Evolutionary conservation across 2,888 invertebrate species (phyloP), one percentile per base, ranked within the genome.

Genomic region (Coelinius sp.): DNA sequence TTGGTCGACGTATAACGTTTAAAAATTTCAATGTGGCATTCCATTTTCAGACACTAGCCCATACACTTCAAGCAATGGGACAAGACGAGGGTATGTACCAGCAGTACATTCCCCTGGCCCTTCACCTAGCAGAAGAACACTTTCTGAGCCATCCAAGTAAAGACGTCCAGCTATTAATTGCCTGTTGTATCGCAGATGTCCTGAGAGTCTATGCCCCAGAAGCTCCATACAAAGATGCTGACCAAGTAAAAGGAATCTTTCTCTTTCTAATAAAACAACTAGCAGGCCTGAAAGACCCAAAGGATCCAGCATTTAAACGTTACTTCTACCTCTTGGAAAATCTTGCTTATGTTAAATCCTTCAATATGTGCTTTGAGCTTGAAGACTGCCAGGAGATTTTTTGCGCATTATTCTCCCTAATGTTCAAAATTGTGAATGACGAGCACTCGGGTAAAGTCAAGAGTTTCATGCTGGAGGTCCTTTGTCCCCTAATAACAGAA

Each of bases 341-440:
- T 89, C 90, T 99, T 81, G 97, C 98, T 0, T 98, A 97, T 88
- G 98, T 98, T 41, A 99, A 99, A 88, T 97, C 97, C 0, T 98
- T 99, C 89, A 98, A 98, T 88, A 98, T 99, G 94, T 98, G 98
- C 88, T 97, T 98, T 86, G 98, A 99, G 88, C 89, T 99, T 72
- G 98, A 98, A 87, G 98, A 98, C 89, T 97, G 96, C 82, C 97
- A 98, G 88, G 97, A 97, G 88, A 97, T 99, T 82, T 98, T 98
- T 89, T 96, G 96, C 84, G 94, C 94, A 12, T 91, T 99, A 1
- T 98, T 98, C 89, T 93, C 94, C 71, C 92, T 97, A 68, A 96
- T 98, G 92, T 98, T 98, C 87, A 95, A 94, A 88, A 97, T 98
- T 88, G 96, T 98, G 83, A 98, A 97, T 88, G 97, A 97, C 86